phyloP scores from a whole-genome alignment of 2,797 vertebrate genomes.

The Diglossa cyanea region DNA sequence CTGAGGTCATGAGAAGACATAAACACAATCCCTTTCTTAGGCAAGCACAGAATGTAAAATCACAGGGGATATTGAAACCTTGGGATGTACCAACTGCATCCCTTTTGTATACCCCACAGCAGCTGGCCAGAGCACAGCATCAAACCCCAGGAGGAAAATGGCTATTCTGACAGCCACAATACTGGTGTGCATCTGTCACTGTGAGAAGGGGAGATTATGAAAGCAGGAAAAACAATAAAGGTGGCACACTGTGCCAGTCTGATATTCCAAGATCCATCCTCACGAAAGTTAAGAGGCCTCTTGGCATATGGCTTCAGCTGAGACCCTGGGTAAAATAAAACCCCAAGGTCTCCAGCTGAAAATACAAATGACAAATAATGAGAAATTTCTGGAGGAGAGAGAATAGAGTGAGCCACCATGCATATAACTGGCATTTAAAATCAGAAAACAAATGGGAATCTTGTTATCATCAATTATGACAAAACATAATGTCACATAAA shows the following conservation, averaged over 20 bases:
- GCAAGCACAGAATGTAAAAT: background rate
- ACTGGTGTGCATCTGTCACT: constrained; percentile 48
- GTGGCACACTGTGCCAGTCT: constrained; percentile 14
- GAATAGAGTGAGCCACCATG: background rate
- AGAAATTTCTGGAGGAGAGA: background rate
- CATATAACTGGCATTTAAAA: background rate
- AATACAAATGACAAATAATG: constrained; percentile 15
- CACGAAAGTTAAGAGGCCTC: constrained; percentile 50
- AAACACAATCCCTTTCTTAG: background rate
- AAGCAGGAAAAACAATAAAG: constrained; percentile 51
- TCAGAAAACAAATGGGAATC: constrained; percentile 30
- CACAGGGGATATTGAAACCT: constrained; percentile 9
- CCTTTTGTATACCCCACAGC: constrained; percentile 12
- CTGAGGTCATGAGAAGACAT: background rate
- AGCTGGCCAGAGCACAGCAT: background rate
- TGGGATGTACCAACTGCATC: constrained; percentile 16
- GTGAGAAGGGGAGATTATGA: constrained; percentile 50
- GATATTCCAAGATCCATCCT: constrained; percentile 49
- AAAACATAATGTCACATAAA: background rate
- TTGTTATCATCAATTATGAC: constrained; percentile 15
- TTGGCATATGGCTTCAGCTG: constrained; percentile 53
- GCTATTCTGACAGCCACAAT: constrained; percentile 47
- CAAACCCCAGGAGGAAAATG: constrained; percentile 29
- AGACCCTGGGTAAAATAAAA: background rate
- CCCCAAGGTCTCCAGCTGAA: background rate